Evolutionary conservation across 2,113 vertebrate species (phyloP), one percentile per base, ranked within the genome.

Genomic region (Malurus melanocephalus): DNA sequence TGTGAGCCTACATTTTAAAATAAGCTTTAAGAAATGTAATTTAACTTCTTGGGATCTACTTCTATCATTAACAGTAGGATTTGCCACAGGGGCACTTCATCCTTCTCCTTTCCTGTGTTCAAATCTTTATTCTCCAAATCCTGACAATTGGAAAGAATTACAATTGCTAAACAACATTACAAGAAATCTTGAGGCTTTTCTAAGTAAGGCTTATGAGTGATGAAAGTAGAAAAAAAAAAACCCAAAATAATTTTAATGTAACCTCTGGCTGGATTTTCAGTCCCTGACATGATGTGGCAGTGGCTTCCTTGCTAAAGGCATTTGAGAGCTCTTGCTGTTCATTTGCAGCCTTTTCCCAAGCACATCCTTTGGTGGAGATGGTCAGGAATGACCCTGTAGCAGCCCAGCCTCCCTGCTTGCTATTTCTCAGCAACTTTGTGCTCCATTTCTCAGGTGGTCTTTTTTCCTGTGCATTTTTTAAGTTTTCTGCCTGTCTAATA

Each of bases 221-320:
- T 64, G 73, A 7, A 15, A 42, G 21, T 46, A 38, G 24, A 5
- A 22, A 1, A 5, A 13, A n/a, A 24, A 38, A 46, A 2, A 0
- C 2, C 8, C 12, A 2, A 16, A 72, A 46, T 30, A 43, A 38
- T 11, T 65, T 49, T 8, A 42, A 38, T 52, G 17, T 78, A 33
- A 46, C 33, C 26, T 62, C 15, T 79, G 61, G 16, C 69, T 89
- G 65, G 20, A 16, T 4, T 3, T 55, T 59, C 42, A 30, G 38
- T 28, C 30, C 69, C 22, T 81, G 28, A 9, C 22, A 18, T 38
- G 32, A 10, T 32, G 2, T 30, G 59, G 33, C 43, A 17, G 7
- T 19, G 55, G 8, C 27, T 74, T 48, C 27, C 42, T 33, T 61
- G 30, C 17, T 42, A 28, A 76, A 60, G n/a, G 73, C 28, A 40